Percentiles rank a stretch among this genome's conserved stretches.
Conservation (phyloP, 92 coral and sea anemone genomes). For the Actinernus sp. region DNA sequence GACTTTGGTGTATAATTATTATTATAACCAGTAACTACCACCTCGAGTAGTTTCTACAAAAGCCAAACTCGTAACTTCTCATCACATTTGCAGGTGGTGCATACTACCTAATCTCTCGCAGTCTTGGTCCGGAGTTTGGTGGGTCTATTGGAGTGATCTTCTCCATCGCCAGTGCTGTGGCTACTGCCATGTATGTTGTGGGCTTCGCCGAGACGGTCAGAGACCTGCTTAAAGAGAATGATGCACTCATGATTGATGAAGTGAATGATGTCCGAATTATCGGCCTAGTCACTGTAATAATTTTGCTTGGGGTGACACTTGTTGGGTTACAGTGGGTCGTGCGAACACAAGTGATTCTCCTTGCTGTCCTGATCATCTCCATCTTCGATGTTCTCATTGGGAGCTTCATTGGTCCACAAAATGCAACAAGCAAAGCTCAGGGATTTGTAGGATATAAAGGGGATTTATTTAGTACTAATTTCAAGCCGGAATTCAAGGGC, state of each 20-base stretch:
- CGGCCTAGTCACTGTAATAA: constrained; percentile 81
- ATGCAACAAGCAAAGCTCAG: constrained; percentile 52
- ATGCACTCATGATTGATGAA: constrained; percentile 84
- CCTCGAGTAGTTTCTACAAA: no score
- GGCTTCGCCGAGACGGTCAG: constrained; percentile 98
- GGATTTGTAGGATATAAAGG: constrained; percentile 82
- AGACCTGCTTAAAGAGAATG: constrained; percentile 74
- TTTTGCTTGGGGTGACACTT: constrained; percentile 85
- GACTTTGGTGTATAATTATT: neutral
- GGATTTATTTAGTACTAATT: constrained; percentile 70
- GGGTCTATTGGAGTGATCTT: constrained; percentile 98
- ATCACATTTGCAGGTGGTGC: constrained; percentile 93
- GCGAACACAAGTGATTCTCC: constrained; percentile 85
- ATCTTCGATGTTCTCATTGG: constrained; percentile 88
- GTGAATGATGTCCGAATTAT: constrained; percentile 93
- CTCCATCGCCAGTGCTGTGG: constrained; percentile 97
- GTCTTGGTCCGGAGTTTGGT: constrained; percentile 99
- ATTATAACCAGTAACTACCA: neutral
- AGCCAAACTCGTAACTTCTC: no score
- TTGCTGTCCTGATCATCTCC: constrained; percentile 76
- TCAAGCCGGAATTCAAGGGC: constrained; percentile 67
- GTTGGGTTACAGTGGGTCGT: constrained; percentile 96
- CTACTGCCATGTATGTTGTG: constrained; percentile 95
- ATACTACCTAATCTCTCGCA: constrained; percentile 91
- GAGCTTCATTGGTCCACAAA: constrained; percentile 90